Evolutionary conservation across 2,888 invertebrate genomes (phyloP), one percentile per base, ranked within the genome.

Genomic region (Melipona beecheii): DNA sequence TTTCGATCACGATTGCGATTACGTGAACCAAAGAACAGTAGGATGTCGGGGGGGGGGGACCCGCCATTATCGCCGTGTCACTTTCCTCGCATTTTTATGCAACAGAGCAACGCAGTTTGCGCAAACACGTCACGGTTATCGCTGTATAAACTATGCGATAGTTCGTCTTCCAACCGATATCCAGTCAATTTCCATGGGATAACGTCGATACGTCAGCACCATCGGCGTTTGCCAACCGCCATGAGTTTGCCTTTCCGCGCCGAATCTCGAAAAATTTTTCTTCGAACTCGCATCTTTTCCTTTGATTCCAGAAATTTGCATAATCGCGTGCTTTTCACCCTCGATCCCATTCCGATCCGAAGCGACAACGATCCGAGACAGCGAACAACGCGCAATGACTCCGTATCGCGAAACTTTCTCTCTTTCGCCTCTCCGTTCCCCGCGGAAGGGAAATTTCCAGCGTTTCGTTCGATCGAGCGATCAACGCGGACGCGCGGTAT

Each of bases 141-240:
- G 54, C 11, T 60, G 74, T 9, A 74, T 62, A 70, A 11, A 58
- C 66, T 64, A 75, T 73, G 43, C 76, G 82, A 84, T 84, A 84
- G 79, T 82, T 87, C 84, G 79, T 78, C 74, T 78, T 76, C 76
- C 78, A 24, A 43, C 9, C 68, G 31, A 24, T 75, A 64, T 78
- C 76, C 84, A 76, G 81, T 79, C 81, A 73, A 79, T 84, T 78
- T 66, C 81, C 71, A 77, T 24, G 64, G n/a, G 17, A 64, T 49
- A n/a, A 24, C 19, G 62, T 24, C 21, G 52, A 27, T 56, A 56
- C 21, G n/a, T 54, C n/a, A 15, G 15, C 66, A 4, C 50, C 9
- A 43, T 43, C 15, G 19, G 43, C n/a, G n/a, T 60, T 19, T 19
- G 17, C 24, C 36, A 9, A 17, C 58, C 5, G 19, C 1, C 3